These are phyloP conservation scores for Archivesica marissinica DNA, from an alignment of 1,140 invertebrate genomes.

Conservation along the genomic window DNA sequence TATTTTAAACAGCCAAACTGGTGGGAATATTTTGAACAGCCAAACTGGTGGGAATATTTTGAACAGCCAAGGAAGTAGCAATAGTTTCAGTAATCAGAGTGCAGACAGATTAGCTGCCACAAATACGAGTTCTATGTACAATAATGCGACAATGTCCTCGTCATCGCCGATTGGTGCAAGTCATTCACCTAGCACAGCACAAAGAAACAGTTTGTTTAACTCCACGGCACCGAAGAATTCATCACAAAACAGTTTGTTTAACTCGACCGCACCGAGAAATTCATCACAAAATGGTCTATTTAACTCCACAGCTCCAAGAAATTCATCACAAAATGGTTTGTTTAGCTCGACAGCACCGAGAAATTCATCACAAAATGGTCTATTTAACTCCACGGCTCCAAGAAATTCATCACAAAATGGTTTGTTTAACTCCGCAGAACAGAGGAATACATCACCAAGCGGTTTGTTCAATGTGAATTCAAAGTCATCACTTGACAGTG, in stretches of 20 bases:
- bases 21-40: slow-evolving; percentile 4
- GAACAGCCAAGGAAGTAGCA: neutral
- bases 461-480: slow-evolving; percentile 13
- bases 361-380: neutral
- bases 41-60: slow-evolving; percentile 3
- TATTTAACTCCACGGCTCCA: slow-evolving; percentile 9
- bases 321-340: slow-evolving; percentile 29
- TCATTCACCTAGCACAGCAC: slow-evolving; percentile 20
- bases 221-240: neutral
- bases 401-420: neutral
- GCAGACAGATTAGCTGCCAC: neutral
- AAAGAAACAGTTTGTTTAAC: slow-evolving; percentile 50
- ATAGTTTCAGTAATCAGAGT: too few species aligned
- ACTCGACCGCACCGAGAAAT: neutral
- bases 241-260: slow-evolving; percentile 15
- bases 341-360: slow-evolving; percentile 22
- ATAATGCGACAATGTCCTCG: slow-evolving; percentile 25
- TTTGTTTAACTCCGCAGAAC: slow-evolving; percentile 30
- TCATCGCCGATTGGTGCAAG: slow-evolving; percentile 9
- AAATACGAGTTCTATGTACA: slow-evolving; percentile 6
- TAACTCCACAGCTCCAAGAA: slow-evolving; percentile 5
- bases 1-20: neutral
- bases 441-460: neutral
- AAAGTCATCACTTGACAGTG: neutral
- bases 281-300: slow-evolving; percentile 7